Percentiles rank a stretch among this genome's conserved stretches.
These are phyloP conservation scores for Malurus splendens DNA, from an alignment of 2,797 vertebrate genomes.

Conservation along the genomic window DNA sequence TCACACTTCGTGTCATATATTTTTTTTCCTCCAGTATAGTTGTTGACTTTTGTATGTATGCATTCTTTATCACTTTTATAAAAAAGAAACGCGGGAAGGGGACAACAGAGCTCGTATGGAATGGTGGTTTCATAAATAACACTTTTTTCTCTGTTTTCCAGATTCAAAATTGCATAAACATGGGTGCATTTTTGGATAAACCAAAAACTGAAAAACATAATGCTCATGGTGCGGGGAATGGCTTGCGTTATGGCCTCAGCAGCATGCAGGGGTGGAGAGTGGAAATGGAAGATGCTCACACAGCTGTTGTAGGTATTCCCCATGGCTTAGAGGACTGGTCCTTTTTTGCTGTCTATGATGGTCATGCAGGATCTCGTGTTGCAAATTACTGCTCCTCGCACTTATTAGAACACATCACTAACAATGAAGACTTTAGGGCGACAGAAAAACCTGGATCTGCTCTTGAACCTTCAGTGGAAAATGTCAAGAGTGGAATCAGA, in stretches of 20 bases:
- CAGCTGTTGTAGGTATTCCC: conserved; percentile 90
- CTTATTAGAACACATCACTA: conserved; percentile 93
- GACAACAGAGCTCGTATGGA: not conserved
- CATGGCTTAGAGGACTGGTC: conserved; percentile 94
- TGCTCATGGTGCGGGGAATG: conserved; percentile 89
- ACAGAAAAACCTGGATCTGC: conserved; percentile 73
- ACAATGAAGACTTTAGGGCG: conserved; percentile 86
- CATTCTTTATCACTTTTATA: not conserved
- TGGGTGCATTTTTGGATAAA: conserved; percentile 99
- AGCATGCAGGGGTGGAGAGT: conserved; percentile 99
- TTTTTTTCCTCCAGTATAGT: not conserved
- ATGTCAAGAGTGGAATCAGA: conserved; percentile 90
- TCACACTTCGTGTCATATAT: not conserved
- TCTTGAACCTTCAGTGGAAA: conserved; percentile 82
- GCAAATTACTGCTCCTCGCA: conserved; percentile 96
- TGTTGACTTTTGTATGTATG: not conserved
- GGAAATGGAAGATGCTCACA: conserved; percentile 99
- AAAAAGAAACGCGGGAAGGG: not conserved
- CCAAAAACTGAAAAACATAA: conserved; percentile 98
- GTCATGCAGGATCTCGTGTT: conserved; percentile 94
- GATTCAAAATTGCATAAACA: conserved; percentile 83
- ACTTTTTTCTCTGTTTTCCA: conserved; percentile 64
- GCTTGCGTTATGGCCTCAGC: conserved; percentile 92
- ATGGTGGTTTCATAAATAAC: not conserved
- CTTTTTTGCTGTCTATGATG: conserved; percentile 96